Conservation (phyloP, 2,797 vertebrate species). For the Phoebastria nigripes region DNA sequence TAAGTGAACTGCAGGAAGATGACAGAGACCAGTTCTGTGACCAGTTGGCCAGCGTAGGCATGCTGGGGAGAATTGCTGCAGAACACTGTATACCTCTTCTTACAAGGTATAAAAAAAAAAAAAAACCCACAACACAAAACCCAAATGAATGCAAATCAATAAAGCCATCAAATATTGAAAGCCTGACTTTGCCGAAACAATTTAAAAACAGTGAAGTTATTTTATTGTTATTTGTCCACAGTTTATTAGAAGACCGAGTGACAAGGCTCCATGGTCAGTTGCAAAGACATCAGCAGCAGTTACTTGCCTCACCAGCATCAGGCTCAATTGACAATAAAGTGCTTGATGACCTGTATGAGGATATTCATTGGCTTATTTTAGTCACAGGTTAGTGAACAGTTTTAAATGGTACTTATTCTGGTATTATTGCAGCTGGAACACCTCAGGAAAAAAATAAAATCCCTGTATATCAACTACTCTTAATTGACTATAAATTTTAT, state of each 20-base stretch:
- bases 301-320: conserved; percentile 87
- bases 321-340: conserved; percentile 87
- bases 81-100: conserved; percentile 98
- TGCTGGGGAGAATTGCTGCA: conserved; percentile 94
- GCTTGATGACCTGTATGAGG: conserved; percentile 96
- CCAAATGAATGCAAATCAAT: neutral
- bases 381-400: conserved; percentile 87
- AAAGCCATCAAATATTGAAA: neutral
- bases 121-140: too few species aligned
- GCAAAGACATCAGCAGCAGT: conserved; percentile 93
- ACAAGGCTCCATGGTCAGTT: conserved; percentile 94
- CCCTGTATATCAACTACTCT: neutral
- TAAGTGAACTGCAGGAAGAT: conserved; percentile 97
- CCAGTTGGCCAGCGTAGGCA: conserved; percentile 94
- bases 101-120: conserved; percentile 78
- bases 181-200: neutral
- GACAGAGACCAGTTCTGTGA: conserved; percentile 97
- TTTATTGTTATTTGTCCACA: conserved; percentile 59
- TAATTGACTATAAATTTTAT: neutral
- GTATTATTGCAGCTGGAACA: neutral
- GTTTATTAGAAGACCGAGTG: conserved; percentile 95
- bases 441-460: neutral
- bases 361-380: conserved; percentile 99
- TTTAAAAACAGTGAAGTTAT: neutral
- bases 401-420: neutral